These are phyloP conservation scores for Drosophila macrospina DNA, from an alignment of 2,888 invertebrate genomes.

Conservation along the genomic window DNA sequence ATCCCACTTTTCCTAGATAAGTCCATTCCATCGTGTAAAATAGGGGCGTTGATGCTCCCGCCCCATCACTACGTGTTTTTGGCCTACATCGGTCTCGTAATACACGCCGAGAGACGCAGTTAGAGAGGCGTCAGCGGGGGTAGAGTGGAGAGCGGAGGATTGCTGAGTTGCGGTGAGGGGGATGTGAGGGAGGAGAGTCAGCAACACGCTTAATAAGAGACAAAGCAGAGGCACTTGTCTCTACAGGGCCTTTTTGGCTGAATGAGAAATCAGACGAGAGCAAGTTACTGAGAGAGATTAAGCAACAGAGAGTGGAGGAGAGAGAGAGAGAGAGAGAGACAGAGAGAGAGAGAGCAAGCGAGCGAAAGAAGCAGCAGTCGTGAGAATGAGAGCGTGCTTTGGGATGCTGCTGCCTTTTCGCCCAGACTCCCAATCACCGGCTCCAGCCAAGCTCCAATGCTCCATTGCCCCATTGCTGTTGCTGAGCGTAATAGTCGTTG, in stretches of 20 bases:
- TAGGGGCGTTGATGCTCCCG: slow-evolving; percentile 54
- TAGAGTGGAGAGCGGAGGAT: not conserved
- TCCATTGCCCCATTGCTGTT: slow-evolving; percentile 45
- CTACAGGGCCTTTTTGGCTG: slow-evolving; percentile 33
- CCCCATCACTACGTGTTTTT: slow-evolving; percentile 33
- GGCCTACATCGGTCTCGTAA: slow-evolving; percentile 48
- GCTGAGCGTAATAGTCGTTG: slow-evolving; percentile 36
- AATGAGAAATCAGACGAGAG: slow-evolving; percentile 11
- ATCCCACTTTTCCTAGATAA: slow-evolving; percentile 57
- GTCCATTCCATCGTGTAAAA: slow-evolving; percentile 42
- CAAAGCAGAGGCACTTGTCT: slow-evolving; percentile 11
- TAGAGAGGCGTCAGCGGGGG: not conserved
- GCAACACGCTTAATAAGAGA: slow-evolving; percentile 49
- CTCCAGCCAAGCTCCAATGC: slow-evolving; percentile 40
- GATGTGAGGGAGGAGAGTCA: slow-evolving; percentile 21
- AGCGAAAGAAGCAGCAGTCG: slow-evolving; percentile 2
- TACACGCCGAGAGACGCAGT: slow-evolving; percentile 12
- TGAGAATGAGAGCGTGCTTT: slow-evolving; percentile 4
- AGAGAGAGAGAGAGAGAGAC: not conserved
- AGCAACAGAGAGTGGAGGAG: not conserved
- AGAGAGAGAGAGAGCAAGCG: slow-evolving; percentile 6
- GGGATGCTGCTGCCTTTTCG: slow-evolving; percentile 16
- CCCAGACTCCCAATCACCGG: slow-evolving; percentile 37
- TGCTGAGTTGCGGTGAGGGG: not conserved
- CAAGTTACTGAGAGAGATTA: not conserved